Evolutionary conservation across 2,888 invertebrate genomes (phyloP).

Genomic region (Drosophila formosana): DNA sequence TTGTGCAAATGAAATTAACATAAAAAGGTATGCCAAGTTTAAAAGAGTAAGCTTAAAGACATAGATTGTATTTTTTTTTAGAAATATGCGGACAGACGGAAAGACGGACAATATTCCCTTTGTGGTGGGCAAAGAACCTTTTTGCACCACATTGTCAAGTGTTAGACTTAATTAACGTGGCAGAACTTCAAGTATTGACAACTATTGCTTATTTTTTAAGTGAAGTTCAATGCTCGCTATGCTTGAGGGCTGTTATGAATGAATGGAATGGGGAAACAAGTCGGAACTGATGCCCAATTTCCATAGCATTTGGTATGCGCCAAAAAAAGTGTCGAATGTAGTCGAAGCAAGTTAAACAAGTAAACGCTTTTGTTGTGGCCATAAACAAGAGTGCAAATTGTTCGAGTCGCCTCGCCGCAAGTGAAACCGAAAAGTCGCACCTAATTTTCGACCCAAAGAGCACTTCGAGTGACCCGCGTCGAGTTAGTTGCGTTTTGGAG

Average conservation of each 20-base stretch:
- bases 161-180: constrained; percentile 1
- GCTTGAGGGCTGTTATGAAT: constrained; percentile 49
- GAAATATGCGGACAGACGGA: background rate
- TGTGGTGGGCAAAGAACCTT: constrained; percentile 4
- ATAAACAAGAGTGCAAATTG: constrained; percentile 80
- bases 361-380: constrained; percentile 67
- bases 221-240: constrained; percentile 43
- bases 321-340: constrained; percentile 15
- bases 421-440: constrained; percentile 65
- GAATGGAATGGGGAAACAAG: constrained; percentile 51
- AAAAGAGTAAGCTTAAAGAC: background rate
- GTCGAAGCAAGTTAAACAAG: constrained; percentile 53
- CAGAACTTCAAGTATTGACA: constrained; percentile 10
- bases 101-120: background rate
- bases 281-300: constrained; percentile 2
- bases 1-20: background rate
- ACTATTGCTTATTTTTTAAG: background rate
- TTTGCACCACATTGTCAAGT: constrained; percentile 37
- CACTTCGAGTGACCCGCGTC: constrained; percentile 45
- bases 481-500: constrained; percentile 68
- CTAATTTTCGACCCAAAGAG: constrained; percentile 47
- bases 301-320: constrained; percentile 8
- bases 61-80: background rate
- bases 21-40: background rate
- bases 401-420: constrained; percentile 32